phyloP scores from a whole-genome alignment of 2,888 invertebrate genomes.

The Lottia scabra region DNA sequence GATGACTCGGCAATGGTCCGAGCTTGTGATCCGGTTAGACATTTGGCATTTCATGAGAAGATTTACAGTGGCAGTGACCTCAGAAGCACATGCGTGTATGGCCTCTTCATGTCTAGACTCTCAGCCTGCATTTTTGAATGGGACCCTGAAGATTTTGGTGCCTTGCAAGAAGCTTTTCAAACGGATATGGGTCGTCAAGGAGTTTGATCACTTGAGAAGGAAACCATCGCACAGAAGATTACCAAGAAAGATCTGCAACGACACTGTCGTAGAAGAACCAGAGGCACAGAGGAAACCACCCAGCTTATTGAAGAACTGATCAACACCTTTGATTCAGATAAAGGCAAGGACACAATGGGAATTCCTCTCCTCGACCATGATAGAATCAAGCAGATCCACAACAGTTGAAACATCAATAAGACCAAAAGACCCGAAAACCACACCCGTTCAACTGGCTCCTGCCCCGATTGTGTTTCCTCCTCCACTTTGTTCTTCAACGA shows the following conservation, averaged over 20 bases:
- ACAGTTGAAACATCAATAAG: too few relatives aligned
- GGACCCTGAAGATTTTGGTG: constrained; percentile 32
- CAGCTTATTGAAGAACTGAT: constrained; percentile 24
- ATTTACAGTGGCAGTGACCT: constrained; percentile 23
- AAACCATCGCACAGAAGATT: constrained; percentile 27
- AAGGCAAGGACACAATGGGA: constrained; percentile 11
- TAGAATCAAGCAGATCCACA: neutral
- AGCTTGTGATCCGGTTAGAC: constrained; percentile 30
- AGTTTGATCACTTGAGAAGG: constrained; percentile 22
- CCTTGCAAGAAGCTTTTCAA: constrained; percentile 36
- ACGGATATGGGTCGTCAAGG: constrained; percentile 24
- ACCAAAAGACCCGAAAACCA: too few relatives aligned
- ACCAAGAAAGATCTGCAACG: constrained; percentile 28
- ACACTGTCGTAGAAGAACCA: constrained; percentile 36
- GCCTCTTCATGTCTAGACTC: constrained; percentile 32
- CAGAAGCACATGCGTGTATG: constrained; percentile 40
- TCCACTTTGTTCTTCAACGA: too few relatives aligned
- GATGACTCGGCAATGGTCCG: constrained; percentile 14
- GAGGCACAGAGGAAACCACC: constrained; percentile 28
- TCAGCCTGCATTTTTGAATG: constrained; percentile 38
- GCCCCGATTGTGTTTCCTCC: too few relatives aligned
- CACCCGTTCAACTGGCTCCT: too few relatives aligned
- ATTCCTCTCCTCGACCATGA: too few relatives aligned
- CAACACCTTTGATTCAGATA: constrained; percentile 7
- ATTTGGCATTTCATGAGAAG: constrained; percentile 44